Evolutionary conservation across 2,797 vertebrate species (phyloP).

Genomic region (Pseudochirops cupreus): DNA sequence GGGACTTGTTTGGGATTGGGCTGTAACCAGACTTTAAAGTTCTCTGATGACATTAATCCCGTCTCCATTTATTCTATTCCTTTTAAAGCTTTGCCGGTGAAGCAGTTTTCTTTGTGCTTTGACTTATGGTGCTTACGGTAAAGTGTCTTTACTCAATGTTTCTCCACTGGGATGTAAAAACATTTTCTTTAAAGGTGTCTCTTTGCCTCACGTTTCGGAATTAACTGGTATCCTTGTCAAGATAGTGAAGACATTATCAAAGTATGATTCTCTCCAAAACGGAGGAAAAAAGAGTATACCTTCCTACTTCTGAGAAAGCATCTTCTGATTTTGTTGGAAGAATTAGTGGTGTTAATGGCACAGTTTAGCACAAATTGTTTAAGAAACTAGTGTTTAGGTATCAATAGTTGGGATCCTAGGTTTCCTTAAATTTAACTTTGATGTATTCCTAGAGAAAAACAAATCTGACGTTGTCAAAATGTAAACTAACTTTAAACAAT

Average conservation of each 20-base stretch:
- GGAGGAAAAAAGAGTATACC: slow-evolving; percentile 46
- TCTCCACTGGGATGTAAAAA: neutral
- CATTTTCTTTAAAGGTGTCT: slow-evolving; percentile 20
- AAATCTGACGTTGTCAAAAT: slow-evolving; percentile 30
- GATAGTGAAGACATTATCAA: neutral
- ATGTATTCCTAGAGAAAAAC: slow-evolving; percentile 22
- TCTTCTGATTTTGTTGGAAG: slow-evolving; percentile 41
- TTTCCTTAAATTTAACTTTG: slow-evolving; percentile 33
- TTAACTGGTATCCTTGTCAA: slow-evolving; percentile 52
- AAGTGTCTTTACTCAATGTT: slow-evolving; percentile 43
- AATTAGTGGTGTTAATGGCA: neutral
- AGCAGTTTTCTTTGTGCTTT: slow-evolving; percentile 44
- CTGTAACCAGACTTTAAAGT: neutral
- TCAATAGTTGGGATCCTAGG: neutral
- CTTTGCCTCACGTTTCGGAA: slow-evolving; percentile 58
- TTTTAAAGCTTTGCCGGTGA: slow-evolving; percentile 15
- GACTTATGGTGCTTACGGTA: slow-evolving; percentile 45
- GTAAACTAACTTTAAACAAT: slow-evolving; percentile 37
- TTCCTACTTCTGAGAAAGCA: slow-evolving; percentile 56
- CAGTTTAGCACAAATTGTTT: slow-evolving; percentile 4
- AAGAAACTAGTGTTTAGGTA: slow-evolving; percentile 42
- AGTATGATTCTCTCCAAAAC: slow-evolving; percentile 24
- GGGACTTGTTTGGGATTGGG: slow-evolving; percentile 63
- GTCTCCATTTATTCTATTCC: slow-evolving; percentile 30
- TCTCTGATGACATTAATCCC: neutral